phyloP scores from a whole-genome alignment of 2,888 invertebrate genomes.

The Andrena camellia region DNA sequence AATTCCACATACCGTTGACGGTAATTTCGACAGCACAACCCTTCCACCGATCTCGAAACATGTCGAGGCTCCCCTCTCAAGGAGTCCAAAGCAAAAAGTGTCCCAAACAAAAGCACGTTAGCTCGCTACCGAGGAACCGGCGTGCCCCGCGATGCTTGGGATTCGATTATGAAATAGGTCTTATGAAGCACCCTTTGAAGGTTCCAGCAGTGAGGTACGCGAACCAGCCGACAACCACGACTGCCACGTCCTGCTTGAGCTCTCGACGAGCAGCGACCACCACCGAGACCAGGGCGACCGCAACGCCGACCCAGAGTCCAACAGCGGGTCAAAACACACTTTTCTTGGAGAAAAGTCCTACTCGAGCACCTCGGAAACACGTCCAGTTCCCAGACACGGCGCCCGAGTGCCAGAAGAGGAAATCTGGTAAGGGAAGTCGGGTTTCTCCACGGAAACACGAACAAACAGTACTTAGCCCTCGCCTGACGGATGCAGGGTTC shows the following conservation, averaged over 20 bases:
- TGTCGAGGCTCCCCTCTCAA: neutral
- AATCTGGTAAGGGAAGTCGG: constrained; percentile 65
- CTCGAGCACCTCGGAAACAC: constrained; percentile 88
- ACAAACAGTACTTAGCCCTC: neutral
- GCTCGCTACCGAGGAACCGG: neutral
- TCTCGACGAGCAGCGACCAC: constrained; percentile 81
- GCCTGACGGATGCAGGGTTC: too few species aligned
- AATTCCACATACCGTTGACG: too few species aligned
- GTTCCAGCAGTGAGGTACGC: constrained; percentile 87
- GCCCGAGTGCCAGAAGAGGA: constrained; percentile 59
- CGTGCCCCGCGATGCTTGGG: neutral
- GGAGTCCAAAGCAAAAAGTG: neutral
- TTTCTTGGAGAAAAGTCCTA: constrained; percentile 80
- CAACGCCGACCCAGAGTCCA: constrained; percentile 86
- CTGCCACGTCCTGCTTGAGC: constrained; percentile 87
- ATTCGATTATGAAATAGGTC: constrained; percentile 39
- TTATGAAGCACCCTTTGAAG: constrained; percentile 78
- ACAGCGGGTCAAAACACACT: constrained; percentile 84
- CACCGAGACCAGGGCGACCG: constrained; percentile 85
- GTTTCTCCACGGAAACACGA: neutral
- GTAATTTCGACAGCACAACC: too few species aligned
- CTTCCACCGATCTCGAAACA: too few species aligned
- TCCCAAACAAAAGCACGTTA: neutral
- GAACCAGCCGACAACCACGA: constrained; percentile 85
- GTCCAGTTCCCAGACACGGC: constrained; percentile 89